Evolutionary conservation across 2,113 vertebrate species (phyloP), one percentile per base, ranked within the genome.

Genomic region (Paramisgurnus dabryanus): DNA sequence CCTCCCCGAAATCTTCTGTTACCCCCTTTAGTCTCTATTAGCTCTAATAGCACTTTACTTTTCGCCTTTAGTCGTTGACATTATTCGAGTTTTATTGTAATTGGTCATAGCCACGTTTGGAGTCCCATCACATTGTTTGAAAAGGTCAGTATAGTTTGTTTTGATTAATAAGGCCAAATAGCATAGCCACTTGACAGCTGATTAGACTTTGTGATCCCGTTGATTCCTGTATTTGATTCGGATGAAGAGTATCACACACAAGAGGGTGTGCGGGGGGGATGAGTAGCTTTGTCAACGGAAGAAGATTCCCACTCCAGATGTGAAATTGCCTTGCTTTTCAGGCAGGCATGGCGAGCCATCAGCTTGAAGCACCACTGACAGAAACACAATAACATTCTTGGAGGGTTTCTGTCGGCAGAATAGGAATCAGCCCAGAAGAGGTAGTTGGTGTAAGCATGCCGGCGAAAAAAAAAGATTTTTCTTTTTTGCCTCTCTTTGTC

Each of bases 161-260:
- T 82, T 86, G 83, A 84, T 86, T 84, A 86, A 82, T 77, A 53
- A 70, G 79, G 55, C 64, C 80, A 68, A 45, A 64, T 61, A 78
- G 55, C 67, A 70, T 61, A 34, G 66, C 40, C 77, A 65, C 73
- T 63, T 39, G 64, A 68, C 58, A 82, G 64, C 18, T 82, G 78
- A 82, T 86, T 80, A 82, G 57, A 65, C 76, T 82, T 74, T 78
- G 82, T 74, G 61, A 67, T 75, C 43, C 55, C 18, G 63, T 65
- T 80, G 64, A 80, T 80, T 84, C 65, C 68, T 67, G 22, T 53
- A 80, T 78, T 82, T 78, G 80, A 82, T 80, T 72, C 64, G 75
- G 82, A 86, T 84, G 79, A 82, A 77, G 55, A 63, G 50, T 47
- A 78, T 73, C 79, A 67, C 39, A 10, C 75, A 66, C 61, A 7